Evolutionary conservation across 2,797 vertebrate species (phyloP).

Genomic region (Decapterus maruadsi): DNA sequence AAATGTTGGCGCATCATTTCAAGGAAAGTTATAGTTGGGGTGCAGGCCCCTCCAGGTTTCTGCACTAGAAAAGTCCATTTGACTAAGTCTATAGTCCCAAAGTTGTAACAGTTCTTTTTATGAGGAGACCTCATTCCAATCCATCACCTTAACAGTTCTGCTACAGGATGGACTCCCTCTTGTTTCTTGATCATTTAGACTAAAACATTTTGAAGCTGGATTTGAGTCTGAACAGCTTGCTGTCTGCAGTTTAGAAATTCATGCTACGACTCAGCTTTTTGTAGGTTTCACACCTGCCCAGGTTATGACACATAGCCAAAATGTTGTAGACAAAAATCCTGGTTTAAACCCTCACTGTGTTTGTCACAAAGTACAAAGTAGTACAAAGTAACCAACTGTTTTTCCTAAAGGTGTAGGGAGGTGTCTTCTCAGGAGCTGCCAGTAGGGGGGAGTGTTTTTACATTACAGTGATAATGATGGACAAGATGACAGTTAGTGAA

Average conservation of each 20-base stretch:
- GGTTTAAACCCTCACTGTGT: not conserved
- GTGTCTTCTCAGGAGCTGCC: not conserved
- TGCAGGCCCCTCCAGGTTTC: not conserved
- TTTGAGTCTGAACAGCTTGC: not conserved
- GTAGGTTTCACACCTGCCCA: not conserved
- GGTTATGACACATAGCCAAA: not conserved
- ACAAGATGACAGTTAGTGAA: constrained; percentile 15
- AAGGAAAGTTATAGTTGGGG: too few species aligned
- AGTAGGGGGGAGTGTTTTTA: constrained; percentile 4
- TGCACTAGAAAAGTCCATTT: not conserved
- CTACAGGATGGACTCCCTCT: constrained; percentile 17
- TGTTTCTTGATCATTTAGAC: not conserved
- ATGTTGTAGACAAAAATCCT: not conserved
- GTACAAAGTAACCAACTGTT: too few species aligned
- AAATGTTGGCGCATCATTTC: too few species aligned
- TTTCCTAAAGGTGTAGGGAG: too few species aligned
- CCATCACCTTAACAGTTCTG: not conserved
- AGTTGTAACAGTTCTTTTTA: not conserved
- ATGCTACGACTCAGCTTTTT: constrained; percentile 4
- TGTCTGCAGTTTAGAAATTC: not conserved
- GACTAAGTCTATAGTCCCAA: not conserved
- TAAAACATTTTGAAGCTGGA: not conserved
- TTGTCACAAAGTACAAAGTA: too few species aligned
- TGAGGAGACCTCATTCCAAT: not conserved
- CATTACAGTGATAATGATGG: constrained; percentile 13